Base-by-base conservation (phyloP, 2,113 vertebrate genomes). In the Macquaria australasica region DNA sequence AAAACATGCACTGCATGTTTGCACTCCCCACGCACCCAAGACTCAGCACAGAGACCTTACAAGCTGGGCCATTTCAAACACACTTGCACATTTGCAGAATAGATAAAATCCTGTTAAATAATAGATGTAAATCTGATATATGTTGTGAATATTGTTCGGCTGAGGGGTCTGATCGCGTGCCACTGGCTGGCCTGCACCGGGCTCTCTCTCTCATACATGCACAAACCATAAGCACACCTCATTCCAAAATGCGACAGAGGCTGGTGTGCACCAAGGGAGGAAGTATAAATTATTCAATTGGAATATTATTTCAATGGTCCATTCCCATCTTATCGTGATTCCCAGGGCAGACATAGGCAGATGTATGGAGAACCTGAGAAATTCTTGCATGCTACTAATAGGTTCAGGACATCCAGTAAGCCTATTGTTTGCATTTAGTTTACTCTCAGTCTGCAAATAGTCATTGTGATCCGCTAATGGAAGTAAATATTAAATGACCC, bases 91-190 rank as follows among this genome's bases (percentile, higher is more conserved):
- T 92, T 91, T 91, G 86, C 91, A 88, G 89, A 92, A 85, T 89
- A 95, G 88, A 93, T 93, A 92, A 94, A 91, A 88, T 68, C 73
- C 79, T 90, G 74, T 59, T 94, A 74, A 93, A 95, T 96, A 94
- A 95, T 95, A 81, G 75, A 95, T 94, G 87, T 60, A 82, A 88
- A 92, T 92, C 91, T 89, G 93, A 93, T 89, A 91, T 92, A 95
- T 94, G 92, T 93, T 92, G 85, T 91, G 88, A 95, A 95, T 94
- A 94, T 91, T 95, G 89, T 94, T 93, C 81, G 63, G 85, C 90
- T 88, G 79, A 88, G 74, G 89, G 85, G 88, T 91, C 76, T n/a
- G 48, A 93, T 94, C 68, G 94, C 92, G 93, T 94, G 93, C 93
- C 64, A 91, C 81, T 58, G 86, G 64, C 87, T 83, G 88, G 81